Base-by-base conservation (phyloP, 1,140 invertebrate species). In the Dendrolimus kikuchii region DNA sequence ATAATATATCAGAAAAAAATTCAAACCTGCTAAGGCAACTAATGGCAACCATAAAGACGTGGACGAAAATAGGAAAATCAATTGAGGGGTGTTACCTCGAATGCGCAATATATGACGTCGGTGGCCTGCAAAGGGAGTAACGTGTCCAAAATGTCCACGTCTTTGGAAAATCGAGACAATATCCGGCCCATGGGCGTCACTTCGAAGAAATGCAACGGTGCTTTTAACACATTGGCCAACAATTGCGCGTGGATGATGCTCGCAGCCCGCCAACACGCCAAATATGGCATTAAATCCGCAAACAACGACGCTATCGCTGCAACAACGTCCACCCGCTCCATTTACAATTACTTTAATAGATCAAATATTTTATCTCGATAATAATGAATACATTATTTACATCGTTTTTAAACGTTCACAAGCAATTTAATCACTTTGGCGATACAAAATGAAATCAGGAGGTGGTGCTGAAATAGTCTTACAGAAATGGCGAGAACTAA, bases 101-200 rank as follows among this genome's bases (percentile, higher is more conserved):
- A 93, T 70, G 91, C 83, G 89, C 93, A 94, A 92, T 92, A 94
- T 78, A 93, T 84, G 79, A 89, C 89, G 89, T 94, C 93, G 62
- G 90, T 89, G 77, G 93, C 86, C 88, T 92, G 87, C 78, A 89
- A 89, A 60, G 93, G 93, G 66, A 95, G 88, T 69, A 88, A 90
- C 66, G 89, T 91, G 86, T 95, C 94, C 86, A 95, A 78, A 56
- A 93, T 88, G 63, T 92, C 90, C 56, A 91, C 73, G 72, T 94
- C 93, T 92, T 95, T 96, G 73, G 94, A 92, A 88, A 97, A 96
- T 76, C 95, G 91, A 77, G 95, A 92, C 66, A 97, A 89, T 66
- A 97, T 93, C 77, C 96, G 90, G 84, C 96, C 96, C 62, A 91
- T 78, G 45, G 96, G 96, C 59, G 95, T 97, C 65, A 92, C 93